Evolutionary conservation across 2,113 vertebrate genomes (phyloP).

Genomic region (Osmerus eperlanus): DNA sequence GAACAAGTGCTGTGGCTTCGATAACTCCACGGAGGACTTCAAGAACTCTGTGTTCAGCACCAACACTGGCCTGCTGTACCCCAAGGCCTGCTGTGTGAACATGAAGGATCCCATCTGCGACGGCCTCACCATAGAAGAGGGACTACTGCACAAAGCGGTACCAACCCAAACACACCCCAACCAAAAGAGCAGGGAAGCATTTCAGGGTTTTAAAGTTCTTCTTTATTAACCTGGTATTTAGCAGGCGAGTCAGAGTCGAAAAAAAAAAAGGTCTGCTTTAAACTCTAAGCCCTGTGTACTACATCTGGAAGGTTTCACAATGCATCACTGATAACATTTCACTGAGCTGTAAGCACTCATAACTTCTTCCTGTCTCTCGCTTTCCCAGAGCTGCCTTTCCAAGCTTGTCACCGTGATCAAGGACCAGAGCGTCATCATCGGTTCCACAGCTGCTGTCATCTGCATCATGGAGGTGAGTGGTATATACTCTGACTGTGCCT

Average conservation of each 20-base stretch:
- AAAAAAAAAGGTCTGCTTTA: too few relatives aligned
- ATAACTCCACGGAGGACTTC: slow-evolving; percentile 41
- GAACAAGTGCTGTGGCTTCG: slow-evolving; percentile 43
- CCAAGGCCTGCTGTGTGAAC: slow-evolving; percentile 34
- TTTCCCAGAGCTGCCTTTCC: slow-evolving; percentile 13
- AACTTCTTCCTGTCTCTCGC: background rate
- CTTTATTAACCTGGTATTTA: too few relatives aligned
- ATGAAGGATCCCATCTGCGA: background rate
- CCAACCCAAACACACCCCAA: too few relatives aligned
- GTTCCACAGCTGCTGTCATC: background rate
- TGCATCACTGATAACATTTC: too few relatives aligned
- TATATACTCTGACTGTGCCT: too few relatives aligned
- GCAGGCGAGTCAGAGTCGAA: too few relatives aligned
- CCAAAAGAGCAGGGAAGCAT: too few relatives aligned
- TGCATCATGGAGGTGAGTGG: slow-evolving; percentile 10
- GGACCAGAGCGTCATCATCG: slow-evolving; percentile 16
- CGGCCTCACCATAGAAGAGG: fast-evolving
- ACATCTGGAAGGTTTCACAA: too few relatives aligned
- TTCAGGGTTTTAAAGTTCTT: too few relatives aligned
- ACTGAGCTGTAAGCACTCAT: too few relatives aligned
- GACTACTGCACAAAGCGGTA: slow-evolving; percentile 18
- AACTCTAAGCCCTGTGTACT: too few relatives aligned
- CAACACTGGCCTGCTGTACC: slow-evolving; percentile 16
- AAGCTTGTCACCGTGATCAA: slow-evolving; percentile 12
- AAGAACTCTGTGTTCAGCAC: slow-evolving; percentile 29